Conservation (phyloP, 1,140 invertebrate genomes). For the Dysdera silvatica region DNA sequence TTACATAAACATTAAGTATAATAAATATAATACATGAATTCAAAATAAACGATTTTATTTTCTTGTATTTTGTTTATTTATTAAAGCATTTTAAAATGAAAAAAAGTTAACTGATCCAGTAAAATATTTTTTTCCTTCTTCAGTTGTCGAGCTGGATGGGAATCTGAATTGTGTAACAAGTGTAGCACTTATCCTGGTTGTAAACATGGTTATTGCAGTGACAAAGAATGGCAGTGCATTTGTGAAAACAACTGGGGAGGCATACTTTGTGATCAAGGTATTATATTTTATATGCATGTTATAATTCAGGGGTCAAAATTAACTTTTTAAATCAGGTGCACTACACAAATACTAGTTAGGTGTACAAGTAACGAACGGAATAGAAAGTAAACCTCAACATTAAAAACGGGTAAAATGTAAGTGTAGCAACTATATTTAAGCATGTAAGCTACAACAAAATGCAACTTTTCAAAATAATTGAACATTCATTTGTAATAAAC, state of each 20-base stretch:
- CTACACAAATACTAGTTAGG: no score
- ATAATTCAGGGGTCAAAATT: no score
- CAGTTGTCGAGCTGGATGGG: slow-evolving; percentile 49
- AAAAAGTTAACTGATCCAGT: no score
- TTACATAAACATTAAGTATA: neutral
- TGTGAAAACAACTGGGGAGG: slow-evolving; percentile 74
- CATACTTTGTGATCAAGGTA: slow-evolving; percentile 57
- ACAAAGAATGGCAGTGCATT: slow-evolving; percentile 49
- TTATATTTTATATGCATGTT: neutral
- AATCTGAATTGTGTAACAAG: slow-evolving; percentile 49
- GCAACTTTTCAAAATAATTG: no score
- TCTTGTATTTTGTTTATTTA: neutral
- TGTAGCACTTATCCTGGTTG: slow-evolving; percentile 53
- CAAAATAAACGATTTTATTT: neutral
- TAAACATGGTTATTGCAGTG: slow-evolving; percentile 49
- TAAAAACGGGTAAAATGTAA: no score
- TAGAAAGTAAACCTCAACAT: no score
- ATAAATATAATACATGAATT: neutral
- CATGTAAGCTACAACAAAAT: no score
- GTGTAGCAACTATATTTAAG: no score
- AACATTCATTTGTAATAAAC: no score
- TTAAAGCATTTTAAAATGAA: no score
- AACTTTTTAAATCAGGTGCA: no score
- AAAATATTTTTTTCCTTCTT: neutral
- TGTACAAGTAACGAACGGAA: no score